Percentiles rank a stretch among this genome's conserved stretches.
Conservation (phyloP, 1,140 invertebrate species). For the Agrypnia vestita region DNA sequence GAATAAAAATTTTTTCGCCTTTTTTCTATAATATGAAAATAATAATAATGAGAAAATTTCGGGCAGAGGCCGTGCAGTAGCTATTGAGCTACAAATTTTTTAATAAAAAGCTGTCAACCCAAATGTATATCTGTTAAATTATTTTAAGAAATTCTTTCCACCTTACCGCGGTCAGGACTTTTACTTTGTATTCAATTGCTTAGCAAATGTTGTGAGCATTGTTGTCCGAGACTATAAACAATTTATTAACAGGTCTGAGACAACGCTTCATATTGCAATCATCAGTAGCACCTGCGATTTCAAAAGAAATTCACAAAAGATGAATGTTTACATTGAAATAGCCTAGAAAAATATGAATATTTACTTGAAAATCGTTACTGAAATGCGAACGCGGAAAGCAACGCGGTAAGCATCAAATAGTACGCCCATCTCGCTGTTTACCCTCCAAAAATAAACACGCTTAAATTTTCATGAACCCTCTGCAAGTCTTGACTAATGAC, state of each 20-base stretch:
- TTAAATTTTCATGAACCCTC: slow-evolving; percentile 57
- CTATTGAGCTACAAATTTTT: too few species aligned
- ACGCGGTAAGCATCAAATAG: slow-evolving; percentile 43
- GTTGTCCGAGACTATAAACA: background rate
- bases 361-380: slow-evolving; percentile 28
- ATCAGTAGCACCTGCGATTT: slow-evolving; percentile 20
- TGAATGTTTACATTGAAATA: slow-evolving; percentile 18
- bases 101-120: too few species aligned
- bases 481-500: slow-evolving; percentile 60
- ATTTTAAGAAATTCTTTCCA: too few species aligned
- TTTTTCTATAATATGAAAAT: too few species aligned
- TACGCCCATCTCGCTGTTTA: slow-evolving; percentile 48
- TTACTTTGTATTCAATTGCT: background rate
- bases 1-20: too few species aligned
- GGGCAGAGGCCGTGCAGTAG: too few species aligned
- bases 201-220: background rate
- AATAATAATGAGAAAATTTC: too few species aligned
- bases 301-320: slow-evolving; percentile 38
- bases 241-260: background rate
- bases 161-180: background rate
- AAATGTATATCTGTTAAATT: too few species aligned
- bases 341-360: slow-evolving; percentile 34
- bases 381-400: slow-evolving; percentile 27
- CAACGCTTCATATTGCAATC: slow-evolving; percentile 5
- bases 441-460: slow-evolving; percentile 57